phyloP scores from a whole-genome alignment of 2,888 invertebrate species.

The Acanthoscelides obtectus region DNA sequence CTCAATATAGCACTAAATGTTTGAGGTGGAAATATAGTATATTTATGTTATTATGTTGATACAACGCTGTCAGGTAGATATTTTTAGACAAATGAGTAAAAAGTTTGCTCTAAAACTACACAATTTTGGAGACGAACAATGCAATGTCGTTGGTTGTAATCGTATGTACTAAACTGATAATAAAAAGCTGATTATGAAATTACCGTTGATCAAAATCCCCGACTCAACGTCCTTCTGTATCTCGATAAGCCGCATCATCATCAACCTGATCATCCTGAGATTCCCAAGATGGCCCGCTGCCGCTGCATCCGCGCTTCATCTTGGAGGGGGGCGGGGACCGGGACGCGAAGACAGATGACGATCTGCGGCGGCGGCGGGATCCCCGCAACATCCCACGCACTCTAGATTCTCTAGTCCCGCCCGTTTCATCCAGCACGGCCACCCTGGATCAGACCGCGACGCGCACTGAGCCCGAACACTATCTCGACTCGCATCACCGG shows the following conservation, averaged over 20 bases:
- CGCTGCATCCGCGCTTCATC: neutral
- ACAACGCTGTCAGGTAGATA: no score
- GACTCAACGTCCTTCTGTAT: neutral
- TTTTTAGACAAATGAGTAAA: no score
- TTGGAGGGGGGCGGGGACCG: neutral
- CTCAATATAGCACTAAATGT: no score
- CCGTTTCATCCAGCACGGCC: neutral
- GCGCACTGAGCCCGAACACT: neutral
- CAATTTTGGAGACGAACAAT: no score
- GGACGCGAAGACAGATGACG: neutral
- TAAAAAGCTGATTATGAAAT: no score
- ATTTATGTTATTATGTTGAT: no score
- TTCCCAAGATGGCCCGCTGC: neutral
- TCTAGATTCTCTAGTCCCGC: neutral
- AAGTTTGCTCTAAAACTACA: no score
- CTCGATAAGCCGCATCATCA: neutral
- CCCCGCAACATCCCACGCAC: slow-evolving; percentile 7
- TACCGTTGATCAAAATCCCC: neutral
- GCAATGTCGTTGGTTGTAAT: no score
- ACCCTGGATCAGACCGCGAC: slow-evolving; percentile 1
- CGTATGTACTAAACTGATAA: no score
- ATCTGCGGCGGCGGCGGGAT: neutral
- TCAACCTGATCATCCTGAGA: neutral
- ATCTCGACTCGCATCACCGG: slow-evolving; percentile 18
- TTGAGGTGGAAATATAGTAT: no score